Base-by-base conservation (phyloP, 2,113 vertebrate species). In the Tympanuchus pallidicinctus region DNA sequence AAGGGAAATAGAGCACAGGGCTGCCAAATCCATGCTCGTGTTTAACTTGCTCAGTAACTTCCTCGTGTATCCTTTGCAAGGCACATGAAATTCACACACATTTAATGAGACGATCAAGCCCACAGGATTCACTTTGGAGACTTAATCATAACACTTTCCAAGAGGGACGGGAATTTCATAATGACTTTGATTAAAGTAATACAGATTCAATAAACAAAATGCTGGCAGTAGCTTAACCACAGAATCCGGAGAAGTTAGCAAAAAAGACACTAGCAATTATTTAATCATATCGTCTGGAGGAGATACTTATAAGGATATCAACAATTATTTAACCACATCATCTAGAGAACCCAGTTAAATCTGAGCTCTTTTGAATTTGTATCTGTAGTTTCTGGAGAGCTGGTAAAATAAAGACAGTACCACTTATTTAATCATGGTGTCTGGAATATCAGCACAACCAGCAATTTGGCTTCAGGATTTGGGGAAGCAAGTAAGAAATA, bases 241-340 rank as follows among this genome's bases (percentile, higher is more conserved):
- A 73, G 61, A 67, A 90, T 79, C 20, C 56, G 48, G 65, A 85
- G 61, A 66, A 89, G 22, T 59, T 76, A 64, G 48, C 13, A 69
- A 72, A 71, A 67, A 69, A 73, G 40, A 60, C 34, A 65, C 27
- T 22, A 69, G 43, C 48, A 81, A 90, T 85, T 95, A 92, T 88
- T 87, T 87, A 90, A 94, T 93, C 78, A 50, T 13, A 36, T 36
- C 0, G 40, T 90, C 92, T 90, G 82, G 56, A 78, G 60, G 61
- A 90, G 48, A 6, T 63, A 50, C 65, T 30, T 77, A 56, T 28
- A 43, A 89, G 45, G 60, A 84, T 73, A 90, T 81, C 64, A 70
- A 30, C 38, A 73, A 81, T 92, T 92, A 90, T 65, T 69, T 81
- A 73, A 92, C 70, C 74, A 76, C 82, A 73, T 69, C 43, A 36